Evolutionary conservation across 2,888 invertebrate species (phyloP).

Genomic region (Lasioglossum lativentre): DNA sequence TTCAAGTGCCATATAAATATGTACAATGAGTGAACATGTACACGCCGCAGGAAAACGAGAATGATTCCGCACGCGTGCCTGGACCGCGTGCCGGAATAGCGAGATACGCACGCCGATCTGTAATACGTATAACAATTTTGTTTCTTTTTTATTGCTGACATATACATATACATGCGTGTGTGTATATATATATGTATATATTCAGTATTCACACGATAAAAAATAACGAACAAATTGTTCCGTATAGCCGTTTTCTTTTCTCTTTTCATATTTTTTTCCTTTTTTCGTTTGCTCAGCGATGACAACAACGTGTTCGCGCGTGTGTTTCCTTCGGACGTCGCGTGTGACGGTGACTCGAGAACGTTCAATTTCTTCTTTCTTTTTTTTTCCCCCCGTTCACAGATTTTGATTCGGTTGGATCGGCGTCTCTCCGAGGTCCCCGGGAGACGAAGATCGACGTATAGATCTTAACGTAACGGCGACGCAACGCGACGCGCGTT

Average conservation of each 20-base stretch:
- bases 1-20: constrained; percentile 72
- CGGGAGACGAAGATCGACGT: constrained; percentile 35
- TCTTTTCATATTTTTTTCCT: not conserved
- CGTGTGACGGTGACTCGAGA: not conserved
- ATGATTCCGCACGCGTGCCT: constrained; percentile 45
- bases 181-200: constrained; percentile 78
- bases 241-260: constrained; percentile 32
- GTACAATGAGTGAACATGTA: constrained; percentile 70
- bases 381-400: not conserved
- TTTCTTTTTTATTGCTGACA: constrained; percentile 87
- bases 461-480: not conserved
- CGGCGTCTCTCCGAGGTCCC: not conserved
- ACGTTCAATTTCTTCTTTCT: not conserved
- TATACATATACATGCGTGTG: constrained; percentile 82
- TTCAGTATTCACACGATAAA: constrained; percentile 88
- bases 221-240: constrained; percentile 87
- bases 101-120: constrained; percentile 62
- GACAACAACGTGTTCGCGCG: constrained; percentile 27
- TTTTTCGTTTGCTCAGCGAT: constrained; percentile 26
- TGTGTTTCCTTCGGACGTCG: not conserved
- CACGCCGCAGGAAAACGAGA: constrained; percentile 62
- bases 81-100: constrained; percentile 68
- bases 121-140: constrained; percentile 87
- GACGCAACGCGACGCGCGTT: not conserved
- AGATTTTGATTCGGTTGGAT: constrained; percentile 6